Conservation (phyloP, 2,113 vertebrate species). For the Leptobrachium ailaonicum region DNA sequence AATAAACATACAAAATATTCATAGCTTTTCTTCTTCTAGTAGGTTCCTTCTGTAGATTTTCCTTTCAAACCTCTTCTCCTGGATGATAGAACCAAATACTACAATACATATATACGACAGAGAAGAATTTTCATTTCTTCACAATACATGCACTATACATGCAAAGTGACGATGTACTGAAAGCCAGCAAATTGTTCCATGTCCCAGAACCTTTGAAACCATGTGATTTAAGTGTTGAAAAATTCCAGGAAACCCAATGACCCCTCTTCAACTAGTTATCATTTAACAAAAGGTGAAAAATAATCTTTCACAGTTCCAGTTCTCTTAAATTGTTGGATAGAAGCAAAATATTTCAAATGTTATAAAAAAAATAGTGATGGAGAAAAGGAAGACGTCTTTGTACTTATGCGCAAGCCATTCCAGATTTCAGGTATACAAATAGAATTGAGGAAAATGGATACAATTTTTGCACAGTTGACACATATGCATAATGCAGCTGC, state of each 20-base stretch:
- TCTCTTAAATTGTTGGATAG: not conserved
- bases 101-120: no score
- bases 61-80: no score
- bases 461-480: slow-evolving; percentile 43
- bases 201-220: no score
- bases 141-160: no score
- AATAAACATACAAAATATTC: no score
- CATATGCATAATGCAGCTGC: slow-evolving; percentile 46
- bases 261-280: not conserved
- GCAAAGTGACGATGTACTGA: no score
- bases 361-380: not conserved
- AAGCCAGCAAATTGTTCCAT: no score
- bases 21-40: no score
- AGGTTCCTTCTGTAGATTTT: no score
- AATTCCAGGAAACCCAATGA: not conserved
- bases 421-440: slow-evolving; percentile 9
- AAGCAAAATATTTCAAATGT: not conserved
- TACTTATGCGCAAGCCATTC: not conserved
- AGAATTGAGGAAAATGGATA: slow-evolving; percentile 41
- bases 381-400: not conserved
- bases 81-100: no score
- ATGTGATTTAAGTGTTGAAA: no score
- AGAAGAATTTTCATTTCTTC: no score
- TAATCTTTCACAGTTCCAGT: not conserved
- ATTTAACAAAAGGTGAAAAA: not conserved